Evolutionary conservation across 2,888 invertebrate genomes (phyloP).

Genomic region (Hirtodrosophila duncani): DNA sequence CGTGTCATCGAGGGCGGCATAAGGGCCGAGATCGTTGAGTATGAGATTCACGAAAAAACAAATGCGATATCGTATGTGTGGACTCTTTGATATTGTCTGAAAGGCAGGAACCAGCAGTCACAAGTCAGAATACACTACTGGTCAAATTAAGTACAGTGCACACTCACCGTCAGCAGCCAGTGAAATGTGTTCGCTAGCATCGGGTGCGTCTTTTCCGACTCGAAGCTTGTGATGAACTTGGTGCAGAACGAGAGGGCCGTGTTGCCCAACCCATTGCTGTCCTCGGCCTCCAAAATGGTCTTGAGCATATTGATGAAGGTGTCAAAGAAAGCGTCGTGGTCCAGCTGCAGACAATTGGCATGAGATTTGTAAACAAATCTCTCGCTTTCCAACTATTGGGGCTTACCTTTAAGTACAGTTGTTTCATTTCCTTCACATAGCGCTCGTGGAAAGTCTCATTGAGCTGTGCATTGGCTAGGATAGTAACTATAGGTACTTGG

Average conservation of each 20-base stretch:
- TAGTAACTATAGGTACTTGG: slow-evolving; percentile 74
- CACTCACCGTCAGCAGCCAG: slow-evolving; percentile 67
- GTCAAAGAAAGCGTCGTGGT: slow-evolving; percentile 81
- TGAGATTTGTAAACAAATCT: background rate
- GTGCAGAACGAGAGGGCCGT: slow-evolving; percentile 85
- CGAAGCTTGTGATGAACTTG: slow-evolving; percentile 83
- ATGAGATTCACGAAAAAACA: slow-evolving; percentile 89
- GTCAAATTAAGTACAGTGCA: slow-evolving; percentile 26
- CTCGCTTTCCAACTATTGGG: background rate
- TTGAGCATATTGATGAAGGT: slow-evolving; percentile 83
- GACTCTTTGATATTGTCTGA: slow-evolving; percentile 79
- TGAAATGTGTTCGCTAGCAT: slow-evolving; percentile 65
- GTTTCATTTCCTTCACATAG: slow-evolving; percentile 82
- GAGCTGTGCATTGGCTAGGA: slow-evolving; percentile 83
- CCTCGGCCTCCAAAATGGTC: slow-evolving; percentile 83
- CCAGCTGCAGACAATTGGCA: slow-evolving; percentile 76
- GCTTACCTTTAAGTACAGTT: slow-evolving; percentile 82
- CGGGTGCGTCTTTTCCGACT: slow-evolving; percentile 78
- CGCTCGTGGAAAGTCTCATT: slow-evolving; percentile 83
- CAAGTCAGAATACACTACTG: background rate
- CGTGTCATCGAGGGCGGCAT: slow-evolving; percentile 87
- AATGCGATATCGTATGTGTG: slow-evolving; percentile 83
- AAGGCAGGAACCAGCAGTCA: slow-evolving; percentile 3
- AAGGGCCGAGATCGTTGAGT: slow-evolving; percentile 85
- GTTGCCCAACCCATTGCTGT: slow-evolving; percentile 84